Evolutionary conservation across 2,113 vertebrate species (phyloP).

Genomic region (Struthio camelus): DNA sequence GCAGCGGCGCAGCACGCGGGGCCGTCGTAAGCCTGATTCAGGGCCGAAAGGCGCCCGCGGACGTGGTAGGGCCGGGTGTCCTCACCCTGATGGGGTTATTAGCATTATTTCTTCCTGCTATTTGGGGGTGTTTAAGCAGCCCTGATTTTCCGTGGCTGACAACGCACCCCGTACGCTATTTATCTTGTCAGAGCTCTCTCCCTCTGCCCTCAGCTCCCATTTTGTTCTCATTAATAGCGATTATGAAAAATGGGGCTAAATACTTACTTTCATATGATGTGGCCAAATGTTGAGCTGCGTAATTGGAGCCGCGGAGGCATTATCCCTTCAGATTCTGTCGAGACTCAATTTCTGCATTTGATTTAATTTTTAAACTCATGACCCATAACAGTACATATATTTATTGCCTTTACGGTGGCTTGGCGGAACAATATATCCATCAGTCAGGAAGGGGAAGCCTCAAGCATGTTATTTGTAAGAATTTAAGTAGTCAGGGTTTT

Average conservation of each 20-base stretch:
- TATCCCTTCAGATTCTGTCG: constrained; percentile 61
- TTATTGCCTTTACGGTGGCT: constrained; percentile 27
- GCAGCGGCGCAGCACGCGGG: not conserved
- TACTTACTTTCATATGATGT: constrained; percentile 64
- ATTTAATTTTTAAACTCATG: constrained; percentile 65
- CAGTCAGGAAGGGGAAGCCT: constrained; percentile 24
- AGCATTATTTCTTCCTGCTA: constrained; percentile 18
- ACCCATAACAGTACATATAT: constrained; percentile 51
- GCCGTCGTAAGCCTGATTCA: not conserved
- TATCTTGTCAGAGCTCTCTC: constrained; percentile 70
- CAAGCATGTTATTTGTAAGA: not conserved
- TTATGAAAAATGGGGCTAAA: constrained; percentile 62
- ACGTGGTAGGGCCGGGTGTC: not conserved
- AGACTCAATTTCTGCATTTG: constrained; percentile 70
- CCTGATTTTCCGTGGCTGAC: constrained; percentile 65
- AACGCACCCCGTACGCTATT: constrained; percentile 74
- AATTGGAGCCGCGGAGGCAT: constrained; percentile 60
- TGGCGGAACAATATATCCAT: constrained; percentile 15
- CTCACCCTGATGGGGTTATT: not conserved
- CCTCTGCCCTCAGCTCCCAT: constrained; percentile 62
- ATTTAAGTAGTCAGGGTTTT: constrained; percentile 25
- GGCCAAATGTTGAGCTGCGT: constrained; percentile 62
- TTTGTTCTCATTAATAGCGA: constrained; percentile 70
- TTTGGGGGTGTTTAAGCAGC: constrained; percentile 58
- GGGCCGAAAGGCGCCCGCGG: not conserved